These are phyloP conservation scores for Bombus waltoni DNA, from an alignment of 1,140 invertebrate genomes.

Conservation along the genomic window DNA sequence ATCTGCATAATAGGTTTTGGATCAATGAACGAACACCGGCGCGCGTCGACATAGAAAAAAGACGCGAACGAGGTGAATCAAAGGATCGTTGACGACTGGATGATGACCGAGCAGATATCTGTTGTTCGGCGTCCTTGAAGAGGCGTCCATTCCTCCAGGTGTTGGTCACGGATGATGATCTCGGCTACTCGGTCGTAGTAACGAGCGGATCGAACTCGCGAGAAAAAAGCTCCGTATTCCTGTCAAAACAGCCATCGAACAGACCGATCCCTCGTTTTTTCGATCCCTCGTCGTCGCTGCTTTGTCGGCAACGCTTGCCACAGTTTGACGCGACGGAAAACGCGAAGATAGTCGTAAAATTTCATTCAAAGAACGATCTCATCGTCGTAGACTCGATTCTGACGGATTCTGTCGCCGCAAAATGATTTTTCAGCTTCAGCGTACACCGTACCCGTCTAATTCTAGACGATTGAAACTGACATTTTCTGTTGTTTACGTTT, in stretches of 20 bases:
- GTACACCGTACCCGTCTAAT: too few species aligned
- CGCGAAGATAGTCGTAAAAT: not conserved
- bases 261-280: not conserved
- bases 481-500: too few species aligned
- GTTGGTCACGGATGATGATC: conserved; percentile 80
- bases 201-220: conserved; percentile 79
- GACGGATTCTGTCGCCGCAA: not conserved
- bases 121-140: conserved; percentile 76
- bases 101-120: conserved; percentile 78
- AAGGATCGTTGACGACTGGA: conserved; percentile 69
- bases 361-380: not conserved
- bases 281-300: too few species aligned
- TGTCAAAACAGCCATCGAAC: conserved; percentile 73
- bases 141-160: conserved; percentile 75
- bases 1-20: conserved; percentile 60
- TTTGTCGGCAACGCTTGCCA: not conserved
- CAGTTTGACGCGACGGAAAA: too few species aligned
- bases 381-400: not conserved
- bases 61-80: conserved; percentile 43
- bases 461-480: too few species aligned
- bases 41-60: not conserved
- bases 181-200: conserved; percentile 73
- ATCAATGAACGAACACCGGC: conserved; percentile 34
- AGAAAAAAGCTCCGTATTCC: conserved; percentile 76
- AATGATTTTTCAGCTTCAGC: not conserved